These are phyloP conservation scores for Halichondria panicea DNA, from an alignment of 37 sponge, comb jelly and placozoan genomes.

Conservation along the genomic window DNA sequence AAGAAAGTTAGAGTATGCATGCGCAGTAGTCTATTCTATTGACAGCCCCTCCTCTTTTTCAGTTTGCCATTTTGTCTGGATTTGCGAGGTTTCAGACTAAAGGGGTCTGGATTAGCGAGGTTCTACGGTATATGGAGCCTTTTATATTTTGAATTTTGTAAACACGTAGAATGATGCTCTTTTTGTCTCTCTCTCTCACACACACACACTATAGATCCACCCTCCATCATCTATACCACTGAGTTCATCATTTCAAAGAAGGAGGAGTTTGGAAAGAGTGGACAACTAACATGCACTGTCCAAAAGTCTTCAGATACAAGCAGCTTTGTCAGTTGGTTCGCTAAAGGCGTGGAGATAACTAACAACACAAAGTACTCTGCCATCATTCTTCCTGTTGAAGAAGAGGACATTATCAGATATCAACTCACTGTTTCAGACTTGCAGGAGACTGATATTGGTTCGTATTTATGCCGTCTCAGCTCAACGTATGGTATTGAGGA, in stretches of 20 bases:
- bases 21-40: too few species aligned
- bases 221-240: constrained; percentile 30
- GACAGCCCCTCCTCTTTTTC: too few species aligned
- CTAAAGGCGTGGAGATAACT: not conserved
- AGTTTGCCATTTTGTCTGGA: too few species aligned
- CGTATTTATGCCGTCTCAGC: constrained; percentile 29
- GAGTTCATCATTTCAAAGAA: constrained; percentile 11
- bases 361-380: not conserved
- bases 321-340: constrained; percentile 18
- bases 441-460: constrained; percentile 26
- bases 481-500: constrained; percentile 10
- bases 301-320: constrained; percentile 24
- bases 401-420: not conserved
- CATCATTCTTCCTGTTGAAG: not conserved
- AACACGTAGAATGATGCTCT: too few species aligned
- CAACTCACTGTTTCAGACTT: not conserved
- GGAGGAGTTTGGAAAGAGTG: constrained; percentile 12
- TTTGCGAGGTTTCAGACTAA: too few species aligned
- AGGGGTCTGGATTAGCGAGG: too few species aligned
- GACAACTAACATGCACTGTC: constrained; percentile 16
- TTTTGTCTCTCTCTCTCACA: not conserved
- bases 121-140: not conserved
- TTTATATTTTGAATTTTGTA: not conserved
- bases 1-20: too few species aligned
- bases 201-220: constrained; percentile 6